Evolutionary conservation across 2,113 vertebrate species (phyloP).

Genomic region (Leptosomus discolor): DNA sequence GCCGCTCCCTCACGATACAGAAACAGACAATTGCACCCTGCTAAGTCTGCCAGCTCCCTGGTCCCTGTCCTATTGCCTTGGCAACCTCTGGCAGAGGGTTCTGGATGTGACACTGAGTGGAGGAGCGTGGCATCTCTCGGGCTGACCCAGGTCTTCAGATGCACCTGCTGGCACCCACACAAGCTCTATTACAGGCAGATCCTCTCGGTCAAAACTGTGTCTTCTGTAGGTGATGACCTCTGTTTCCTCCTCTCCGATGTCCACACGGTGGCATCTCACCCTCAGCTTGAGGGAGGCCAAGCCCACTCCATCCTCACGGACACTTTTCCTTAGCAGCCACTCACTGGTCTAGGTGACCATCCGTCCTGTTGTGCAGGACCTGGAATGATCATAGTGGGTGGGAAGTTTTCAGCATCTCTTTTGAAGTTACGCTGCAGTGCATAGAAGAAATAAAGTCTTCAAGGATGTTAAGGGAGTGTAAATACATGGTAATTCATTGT

Average conservation of each 20-base stretch:
- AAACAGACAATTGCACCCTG: neutral
- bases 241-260: too few relatives aligned
- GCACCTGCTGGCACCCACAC: neutral
- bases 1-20: accelerated
- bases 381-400: neutral
- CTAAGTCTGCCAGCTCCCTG: neutral
- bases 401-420: neutral
- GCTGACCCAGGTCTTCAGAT: neutral
- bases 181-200: neutral
- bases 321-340: neutral
- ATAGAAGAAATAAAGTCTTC: neutral
- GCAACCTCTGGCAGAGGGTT: neutral
- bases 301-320: neutral
- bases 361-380: neutral
- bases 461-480: neutral
- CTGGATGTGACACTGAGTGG: too few relatives aligned
- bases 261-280: neutral
- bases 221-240: neutral
- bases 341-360: neutral
- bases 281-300: neutral
- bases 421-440: neutral
- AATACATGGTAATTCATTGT: neutral
- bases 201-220: neutral
- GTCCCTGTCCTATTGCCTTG: neutral
- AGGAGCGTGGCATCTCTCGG: neutral